These are phyloP conservation scores for Leptodactylus fuscus DNA, from an alignment of 2,113 vertebrate species.

Conservation along the genomic window DNA sequence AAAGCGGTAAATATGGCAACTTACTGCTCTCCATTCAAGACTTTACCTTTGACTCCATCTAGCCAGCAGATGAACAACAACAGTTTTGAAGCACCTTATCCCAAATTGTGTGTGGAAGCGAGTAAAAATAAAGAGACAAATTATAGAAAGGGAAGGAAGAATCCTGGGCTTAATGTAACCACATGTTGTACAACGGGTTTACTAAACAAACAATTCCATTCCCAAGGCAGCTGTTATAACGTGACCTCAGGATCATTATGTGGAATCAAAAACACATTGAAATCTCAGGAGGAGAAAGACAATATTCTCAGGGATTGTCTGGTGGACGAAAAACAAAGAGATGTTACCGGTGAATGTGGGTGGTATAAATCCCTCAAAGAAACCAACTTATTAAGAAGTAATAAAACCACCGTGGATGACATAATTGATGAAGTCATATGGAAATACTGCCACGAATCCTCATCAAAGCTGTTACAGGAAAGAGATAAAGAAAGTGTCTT, in stretches of 20 bases:
- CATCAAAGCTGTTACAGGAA: conserved; percentile 58
- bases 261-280: conserved; percentile 69
- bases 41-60: conserved; percentile 60
- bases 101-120: conserved; percentile 43
- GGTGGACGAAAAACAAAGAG: conserved; percentile 60
- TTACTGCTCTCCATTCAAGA: conserved; percentile 60
- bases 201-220: neutral
- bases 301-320: conserved; percentile 69
- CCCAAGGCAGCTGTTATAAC: conserved; percentile 65
- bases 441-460: conserved; percentile 72
- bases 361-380: conserved; percentile 57
- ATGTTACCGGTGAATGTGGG: conserved; percentile 39
- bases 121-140: conserved; percentile 56
- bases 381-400: conserved; percentile 34
- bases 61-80: conserved; percentile 62
- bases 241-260: conserved; percentile 73
- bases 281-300: conserved; percentile 71
- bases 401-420: conserved; percentile 64
- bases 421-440: conserved; percentile 83
- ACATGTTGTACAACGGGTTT: conserved; percentile 24
- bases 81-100: conserved; percentile 60
- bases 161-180: conserved; percentile 55
- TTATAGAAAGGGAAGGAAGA: conserved; percentile 43
- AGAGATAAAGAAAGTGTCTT: conserved; percentile 72
- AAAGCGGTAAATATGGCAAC: conserved; percentile 65